Evolutionary conservation across 2,797 vertebrate genomes (phyloP).

Genomic region (Benthosema pterotum): DNA sequence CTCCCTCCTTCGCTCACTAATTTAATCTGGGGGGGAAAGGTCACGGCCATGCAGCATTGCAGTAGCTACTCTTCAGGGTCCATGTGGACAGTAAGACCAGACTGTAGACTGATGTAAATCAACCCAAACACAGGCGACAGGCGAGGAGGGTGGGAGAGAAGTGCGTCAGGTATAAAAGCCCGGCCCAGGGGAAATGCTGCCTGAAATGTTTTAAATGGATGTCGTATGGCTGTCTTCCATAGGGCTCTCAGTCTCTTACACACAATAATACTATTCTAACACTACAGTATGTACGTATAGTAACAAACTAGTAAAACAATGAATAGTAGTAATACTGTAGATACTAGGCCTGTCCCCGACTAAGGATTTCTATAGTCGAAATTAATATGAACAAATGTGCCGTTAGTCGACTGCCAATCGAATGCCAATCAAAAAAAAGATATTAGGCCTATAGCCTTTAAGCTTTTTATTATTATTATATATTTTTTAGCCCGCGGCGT

Average conservation of each 20-base stretch:
- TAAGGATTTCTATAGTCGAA: too few species aligned
- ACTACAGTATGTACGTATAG: too few species aligned
- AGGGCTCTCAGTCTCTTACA: conserved; percentile 16
- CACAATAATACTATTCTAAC: background rate
- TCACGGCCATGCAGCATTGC: too few species aligned
- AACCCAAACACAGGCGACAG: conserved; percentile 44
- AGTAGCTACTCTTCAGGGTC: conserved; percentile 9
- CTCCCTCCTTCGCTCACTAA: conserved; percentile 23
- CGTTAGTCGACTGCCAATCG: too few species aligned
- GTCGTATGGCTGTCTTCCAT: conserved; percentile 57
- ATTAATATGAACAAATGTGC: too few species aligned
- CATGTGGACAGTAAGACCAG: conserved; percentile 21
- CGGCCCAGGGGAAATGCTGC: conserved; percentile 25
- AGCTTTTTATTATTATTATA: too few species aligned
- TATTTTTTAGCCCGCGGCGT: too few species aligned
- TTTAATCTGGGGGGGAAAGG: conserved; percentile 28
- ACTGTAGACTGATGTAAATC: conserved; percentile 49
- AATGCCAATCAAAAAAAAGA: too few species aligned
- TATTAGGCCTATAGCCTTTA: too few species aligned
- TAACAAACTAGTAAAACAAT: too few species aligned
- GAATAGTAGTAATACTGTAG: too few species aligned
- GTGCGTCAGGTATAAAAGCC: conserved; percentile 21
- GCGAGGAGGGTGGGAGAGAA: conserved; percentile 26
- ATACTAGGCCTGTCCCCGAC: too few species aligned
- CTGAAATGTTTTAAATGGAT: conserved; percentile 51